Conservation (phyloP, 2,888 invertebrate species). For the Himalopsyche kuldschensis region DNA sequence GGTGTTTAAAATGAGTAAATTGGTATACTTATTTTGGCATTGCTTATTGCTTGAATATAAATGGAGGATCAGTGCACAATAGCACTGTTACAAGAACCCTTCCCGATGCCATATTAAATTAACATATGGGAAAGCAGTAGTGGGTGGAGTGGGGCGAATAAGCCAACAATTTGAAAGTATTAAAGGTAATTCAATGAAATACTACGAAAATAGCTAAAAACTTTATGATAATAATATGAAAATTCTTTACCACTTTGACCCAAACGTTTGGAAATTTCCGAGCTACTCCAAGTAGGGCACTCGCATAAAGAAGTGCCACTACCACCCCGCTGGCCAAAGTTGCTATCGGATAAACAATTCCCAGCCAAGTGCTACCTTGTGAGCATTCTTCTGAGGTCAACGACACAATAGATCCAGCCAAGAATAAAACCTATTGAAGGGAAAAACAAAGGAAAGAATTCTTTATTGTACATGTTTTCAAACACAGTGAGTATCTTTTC, state of each 20-base stretch:
- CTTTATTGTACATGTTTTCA: background rate
- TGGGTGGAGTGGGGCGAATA: too few relatives aligned
- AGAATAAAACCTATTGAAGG: slow-evolving; percentile 27
- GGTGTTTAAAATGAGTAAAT: too few relatives aligned
- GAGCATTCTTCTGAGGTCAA: slow-evolving; percentile 20
- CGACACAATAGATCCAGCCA: slow-evolving; percentile 32
- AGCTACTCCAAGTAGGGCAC: slow-evolving; percentile 28
- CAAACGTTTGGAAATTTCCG: slow-evolving; percentile 24
- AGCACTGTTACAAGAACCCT: too few relatives aligned
- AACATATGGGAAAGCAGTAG: too few relatives aligned
- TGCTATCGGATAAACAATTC: slow-evolving; percentile 23
- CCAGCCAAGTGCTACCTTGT: slow-evolving; percentile 11
- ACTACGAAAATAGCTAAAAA: too few relatives aligned
- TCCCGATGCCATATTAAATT: too few relatives aligned
- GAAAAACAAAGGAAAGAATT: background rate
- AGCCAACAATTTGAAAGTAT: too few relatives aligned
- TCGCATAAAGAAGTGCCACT: slow-evolving; percentile 18
- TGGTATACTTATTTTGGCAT: too few relatives aligned
- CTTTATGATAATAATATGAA: background rate
- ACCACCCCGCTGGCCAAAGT: slow-evolving; percentile 22
- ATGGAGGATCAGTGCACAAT: too few relatives aligned
- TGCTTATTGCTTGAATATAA: too few relatives aligned
- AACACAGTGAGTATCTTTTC: too few relatives aligned
- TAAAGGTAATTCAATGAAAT: too few relatives aligned
- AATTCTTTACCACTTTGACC: slow-evolving; percentile 23